Evolutionary conservation across 2,797 vertebrate genomes (phyloP).

Genomic region (Salarias fasciatus): DNA sequence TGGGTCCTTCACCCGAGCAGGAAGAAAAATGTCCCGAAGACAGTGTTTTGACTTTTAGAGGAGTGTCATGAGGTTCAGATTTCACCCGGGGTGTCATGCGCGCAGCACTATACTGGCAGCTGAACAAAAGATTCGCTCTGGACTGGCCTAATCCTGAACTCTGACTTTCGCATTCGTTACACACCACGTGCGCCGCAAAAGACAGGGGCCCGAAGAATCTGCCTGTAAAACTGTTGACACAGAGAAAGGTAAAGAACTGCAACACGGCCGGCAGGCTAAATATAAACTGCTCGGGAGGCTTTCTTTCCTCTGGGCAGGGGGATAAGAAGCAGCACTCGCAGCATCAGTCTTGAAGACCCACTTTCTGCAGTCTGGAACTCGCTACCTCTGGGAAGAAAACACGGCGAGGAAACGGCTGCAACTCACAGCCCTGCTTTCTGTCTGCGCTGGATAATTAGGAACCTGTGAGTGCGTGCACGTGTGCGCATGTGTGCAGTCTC

Average conservation of each 20-base stretch:
- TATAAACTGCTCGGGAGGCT: slow-evolving; percentile 75
- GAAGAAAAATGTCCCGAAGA: slow-evolving; percentile 51
- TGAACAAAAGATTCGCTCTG: slow-evolving; percentile 51
- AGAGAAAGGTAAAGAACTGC: slow-evolving; percentile 65
- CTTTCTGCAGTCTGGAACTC: slow-evolving; percentile 71
- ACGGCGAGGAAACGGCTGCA: slow-evolving; percentile 36
- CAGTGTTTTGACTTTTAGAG: slow-evolving; percentile 66
- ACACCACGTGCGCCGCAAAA: slow-evolving; percentile 8
- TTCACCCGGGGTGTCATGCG: slow-evolving; percentile 56
- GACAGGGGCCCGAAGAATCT: slow-evolving; percentile 42
- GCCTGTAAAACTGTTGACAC: slow-evolving; percentile 65
- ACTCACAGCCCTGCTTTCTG: slow-evolving; percentile 44
- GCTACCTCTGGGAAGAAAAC: slow-evolving; percentile 62
- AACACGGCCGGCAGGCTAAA: slow-evolving; percentile 75
- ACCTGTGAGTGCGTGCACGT: slow-evolving; percentile 25
- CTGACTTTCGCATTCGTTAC: slow-evolving; percentile 49
- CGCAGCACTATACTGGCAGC: slow-evolving; percentile 36
- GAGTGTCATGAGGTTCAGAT: slow-evolving; percentile 62
- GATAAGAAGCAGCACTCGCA: slow-evolving; percentile 62
- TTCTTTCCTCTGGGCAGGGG: slow-evolving; percentile 66
- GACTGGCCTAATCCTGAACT: slow-evolving; percentile 52
- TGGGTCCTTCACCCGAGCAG: slow-evolving; percentile 44
- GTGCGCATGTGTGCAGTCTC: slow-evolving; percentile 7
- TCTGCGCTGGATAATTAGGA: slow-evolving; percentile 70
- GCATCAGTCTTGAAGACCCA: slow-evolving; percentile 82